Percentiles rank a stretch among this genome's conserved stretches.
These are phyloP conservation scores for Pharmacophagus antenor DNA, from an alignment of 2,888 invertebrate species.

Conservation along the genomic window DNA sequence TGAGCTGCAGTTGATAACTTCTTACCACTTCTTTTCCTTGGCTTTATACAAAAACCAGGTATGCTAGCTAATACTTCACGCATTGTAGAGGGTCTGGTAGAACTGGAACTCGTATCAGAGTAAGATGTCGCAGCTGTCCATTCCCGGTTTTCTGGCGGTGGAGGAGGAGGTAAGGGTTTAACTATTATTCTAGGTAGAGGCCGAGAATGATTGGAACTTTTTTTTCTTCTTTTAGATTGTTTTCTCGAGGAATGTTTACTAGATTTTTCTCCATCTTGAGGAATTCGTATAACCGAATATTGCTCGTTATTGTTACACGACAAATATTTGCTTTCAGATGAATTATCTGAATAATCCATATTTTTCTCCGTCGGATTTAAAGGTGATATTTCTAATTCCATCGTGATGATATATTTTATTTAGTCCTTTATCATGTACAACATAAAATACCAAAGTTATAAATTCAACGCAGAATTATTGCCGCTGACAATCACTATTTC, in stretches of 20 bases:
- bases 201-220: slow-evolving; percentile 86
- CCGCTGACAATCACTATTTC: slow-evolving; percentile 71
- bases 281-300: slow-evolving; percentile 70
- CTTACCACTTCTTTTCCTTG: slow-evolving; percentile 88
- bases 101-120: slow-evolving; percentile 53
- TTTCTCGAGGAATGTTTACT: slow-evolving; percentile 89
- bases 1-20: slow-evolving; percentile 95
- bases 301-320: slow-evolving; percentile 67
- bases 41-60: slow-evolving; percentile 92
- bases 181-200: slow-evolving; percentile 89
- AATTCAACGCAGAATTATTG: slow-evolving; percentile 53
- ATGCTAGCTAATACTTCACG: slow-evolving; percentile 93
- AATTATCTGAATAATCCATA: slow-evolving; percentile 67
- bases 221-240: slow-evolving; percentile 86
- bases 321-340: slow-evolving; percentile 64
- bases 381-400: slow-evolving; percentile 71
- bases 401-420: slow-evolving; percentile 42
- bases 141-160: slow-evolving; percentile 72
- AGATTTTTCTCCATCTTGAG: slow-evolving; percentile 79
- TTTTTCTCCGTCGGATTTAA: slow-evolving; percentile 52
- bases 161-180: slow-evolving; percentile 87
- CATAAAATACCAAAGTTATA: slow-evolving; percentile 48
- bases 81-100: slow-evolving; percentile 87
- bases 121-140: slow-evolving; percentile 72
- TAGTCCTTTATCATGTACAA: slow-evolving; percentile 37